Evolutionary conservation across 92 coral and sea anemone genomes (phyloP).

Genomic region (Desmophyllum pertusum): DNA sequence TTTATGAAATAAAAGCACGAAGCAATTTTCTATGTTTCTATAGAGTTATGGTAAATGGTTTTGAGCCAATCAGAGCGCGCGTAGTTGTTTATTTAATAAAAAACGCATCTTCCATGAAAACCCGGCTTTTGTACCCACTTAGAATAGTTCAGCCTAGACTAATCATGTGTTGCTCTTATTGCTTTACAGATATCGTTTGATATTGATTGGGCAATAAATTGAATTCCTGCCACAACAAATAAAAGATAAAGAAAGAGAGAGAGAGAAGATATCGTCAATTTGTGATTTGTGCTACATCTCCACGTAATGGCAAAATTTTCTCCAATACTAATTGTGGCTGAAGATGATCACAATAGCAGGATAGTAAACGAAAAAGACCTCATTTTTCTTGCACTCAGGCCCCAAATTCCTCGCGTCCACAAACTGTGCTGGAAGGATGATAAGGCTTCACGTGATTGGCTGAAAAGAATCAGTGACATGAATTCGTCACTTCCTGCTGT

Average conservation of each 20-base stretch:
- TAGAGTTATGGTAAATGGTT: no score
- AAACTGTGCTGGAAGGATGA: constrained; percentile 15
- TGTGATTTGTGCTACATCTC: neutral
- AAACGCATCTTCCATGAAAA: neutral
- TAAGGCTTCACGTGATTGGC: constrained; percentile 13
- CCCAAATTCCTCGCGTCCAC: constrained; percentile 7
- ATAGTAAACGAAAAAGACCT: neutral
- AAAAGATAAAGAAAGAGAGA: neutral
- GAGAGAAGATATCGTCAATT: neutral
- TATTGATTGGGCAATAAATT: neutral
- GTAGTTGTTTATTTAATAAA: no score
- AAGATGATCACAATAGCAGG: neutral
- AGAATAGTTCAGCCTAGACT: neutral
- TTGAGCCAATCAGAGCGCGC: no score
- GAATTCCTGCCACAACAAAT: neutral
- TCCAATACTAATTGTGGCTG: neutral
- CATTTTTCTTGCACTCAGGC: neutral
- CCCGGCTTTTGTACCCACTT: neutral
- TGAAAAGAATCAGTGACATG: neutral
- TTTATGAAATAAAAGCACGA: no score
- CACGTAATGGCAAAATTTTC: neutral
- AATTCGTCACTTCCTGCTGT: neutral
- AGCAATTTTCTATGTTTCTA: no score
- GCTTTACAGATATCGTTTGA: neutral
- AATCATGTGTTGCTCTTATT: neutral